phyloP scores from a whole-genome alignment of 2,113 vertebrate species.

The Murina feae region DNA sequence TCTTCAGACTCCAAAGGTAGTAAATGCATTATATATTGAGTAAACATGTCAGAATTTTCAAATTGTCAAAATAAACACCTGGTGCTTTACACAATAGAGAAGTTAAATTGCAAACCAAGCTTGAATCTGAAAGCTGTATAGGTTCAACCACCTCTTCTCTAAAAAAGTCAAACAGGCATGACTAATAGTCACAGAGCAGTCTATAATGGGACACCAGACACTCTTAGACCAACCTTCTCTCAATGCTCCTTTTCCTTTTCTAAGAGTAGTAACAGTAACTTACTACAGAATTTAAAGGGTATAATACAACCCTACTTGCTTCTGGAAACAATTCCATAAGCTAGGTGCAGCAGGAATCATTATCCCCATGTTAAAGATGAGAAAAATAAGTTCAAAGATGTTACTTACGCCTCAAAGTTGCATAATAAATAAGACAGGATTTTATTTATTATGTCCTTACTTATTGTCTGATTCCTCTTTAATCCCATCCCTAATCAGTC shows the following conservation, averaged over 20 bases:
- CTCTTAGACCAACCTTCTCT: background rate
- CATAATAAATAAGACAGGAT: background rate
- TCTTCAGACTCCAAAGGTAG: background rate
- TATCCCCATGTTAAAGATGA: background rate
- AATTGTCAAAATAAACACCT: background rate
- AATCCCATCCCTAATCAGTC: background rate
- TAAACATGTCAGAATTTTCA: background rate
- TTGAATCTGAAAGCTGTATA: background rate
- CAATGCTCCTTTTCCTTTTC: background rate
- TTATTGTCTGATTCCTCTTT: background rate
- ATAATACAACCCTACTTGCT: background rate
- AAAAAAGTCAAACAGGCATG: background rate
- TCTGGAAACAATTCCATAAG: constrained; percentile 14
- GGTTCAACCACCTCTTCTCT: constrained; percentile 8
- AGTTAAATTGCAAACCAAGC: background rate
- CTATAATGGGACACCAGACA: background rate
- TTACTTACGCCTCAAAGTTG: background rate
- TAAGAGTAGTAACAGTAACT: background rate
- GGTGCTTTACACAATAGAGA: background rate
- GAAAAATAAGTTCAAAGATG: constrained; percentile 18
- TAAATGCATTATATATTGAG: background rate
- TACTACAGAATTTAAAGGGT: background rate
- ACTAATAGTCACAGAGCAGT: background rate
- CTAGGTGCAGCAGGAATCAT: background rate
- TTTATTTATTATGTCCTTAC: constrained; percentile 7